phyloP scores from a whole-genome alignment of 1,140 invertebrate genomes.

The Listronotus oregonensis region DNA sequence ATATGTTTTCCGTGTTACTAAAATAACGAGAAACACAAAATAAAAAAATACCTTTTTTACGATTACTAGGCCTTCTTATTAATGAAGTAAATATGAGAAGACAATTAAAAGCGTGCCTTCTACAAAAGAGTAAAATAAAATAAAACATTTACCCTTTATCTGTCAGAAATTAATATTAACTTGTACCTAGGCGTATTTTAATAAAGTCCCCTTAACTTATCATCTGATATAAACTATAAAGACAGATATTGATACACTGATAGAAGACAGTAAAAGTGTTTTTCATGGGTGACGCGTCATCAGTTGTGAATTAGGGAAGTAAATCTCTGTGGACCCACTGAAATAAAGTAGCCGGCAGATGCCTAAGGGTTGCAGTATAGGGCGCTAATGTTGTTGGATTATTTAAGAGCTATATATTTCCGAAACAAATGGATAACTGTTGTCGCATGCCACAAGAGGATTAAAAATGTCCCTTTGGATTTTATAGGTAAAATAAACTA shows the following conservation, averaged over 20 bases:
- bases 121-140: too few species aligned
- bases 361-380: conserved; percentile 32
- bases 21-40: too few species aligned
- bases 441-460: conserved; percentile 37
- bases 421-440: conserved; percentile 48
- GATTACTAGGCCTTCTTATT: too few species aligned
- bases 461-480: conserved; percentile 20
- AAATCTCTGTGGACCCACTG: conserved; percentile 48
- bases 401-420: conserved; percentile 50
- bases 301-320: conserved; percentile 36
- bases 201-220: too few species aligned
- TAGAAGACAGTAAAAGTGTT: conserved; percentile 38
- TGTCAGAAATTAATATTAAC: too few species aligned
- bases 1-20: too few species aligned
- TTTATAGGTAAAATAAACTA: conserved; percentile 19
- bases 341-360: conserved; percentile 38
- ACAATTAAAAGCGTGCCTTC: too few species aligned
- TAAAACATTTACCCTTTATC: too few species aligned
- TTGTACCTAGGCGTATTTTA: too few species aligned
- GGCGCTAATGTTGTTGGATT: conserved; percentile 51
- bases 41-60: too few species aligned
- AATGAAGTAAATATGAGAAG: too few species aligned
- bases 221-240: too few species aligned
- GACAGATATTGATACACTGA: conserved; percentile 16
- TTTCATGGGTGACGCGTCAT: conserved; percentile 41